Evolutionary conservation across 2,888 invertebrate species (phyloP).

Genomic region (Artemia sinica): DNA sequence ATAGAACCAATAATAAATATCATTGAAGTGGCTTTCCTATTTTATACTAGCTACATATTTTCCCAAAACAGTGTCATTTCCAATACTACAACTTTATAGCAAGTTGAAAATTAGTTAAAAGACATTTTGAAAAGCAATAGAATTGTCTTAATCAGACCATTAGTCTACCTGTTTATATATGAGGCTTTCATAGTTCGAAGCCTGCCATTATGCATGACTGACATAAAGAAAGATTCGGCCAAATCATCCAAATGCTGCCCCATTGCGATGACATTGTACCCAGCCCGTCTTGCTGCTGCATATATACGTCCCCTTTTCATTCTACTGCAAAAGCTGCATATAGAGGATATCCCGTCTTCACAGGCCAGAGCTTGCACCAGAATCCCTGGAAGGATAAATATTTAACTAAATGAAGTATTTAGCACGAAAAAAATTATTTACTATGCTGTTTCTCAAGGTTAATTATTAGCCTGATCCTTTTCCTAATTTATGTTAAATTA

Average conservation of each 20-base stretch:
- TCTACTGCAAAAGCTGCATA: constrained; percentile 54
- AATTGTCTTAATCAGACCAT: neutral
- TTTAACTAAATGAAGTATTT: too few relatives aligned
- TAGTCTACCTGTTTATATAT: constrained; percentile 48
- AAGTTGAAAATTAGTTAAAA: neutral
- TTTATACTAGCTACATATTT: neutral
- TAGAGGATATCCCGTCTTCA: constrained; percentile 30
- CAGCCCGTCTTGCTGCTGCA: constrained; percentile 50
- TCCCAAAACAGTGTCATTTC: too few relatives aligned
- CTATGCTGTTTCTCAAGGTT: too few relatives aligned
- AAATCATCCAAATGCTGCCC: constrained; percentile 72
- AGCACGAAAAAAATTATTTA: too few relatives aligned
- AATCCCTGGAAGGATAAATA: constrained; percentile 33
- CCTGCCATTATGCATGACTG: constrained; percentile 60
- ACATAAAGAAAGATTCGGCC: constrained; percentile 60
- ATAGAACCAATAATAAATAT: too few relatives aligned
- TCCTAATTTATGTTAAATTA: too few relatives aligned
- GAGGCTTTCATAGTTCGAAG: constrained; percentile 57
- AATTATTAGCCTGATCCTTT: too few relatives aligned
- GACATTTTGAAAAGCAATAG: neutral
- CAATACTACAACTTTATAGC: neutral
- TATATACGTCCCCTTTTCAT: constrained; percentile 56
- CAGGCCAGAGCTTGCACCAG: constrained; percentile 35
- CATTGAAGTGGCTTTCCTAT: neutral
- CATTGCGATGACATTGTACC: constrained; percentile 69